Base-by-base conservation (phyloP, 2,888 invertebrate genomes). In the Drosophila fungiperda region DNA sequence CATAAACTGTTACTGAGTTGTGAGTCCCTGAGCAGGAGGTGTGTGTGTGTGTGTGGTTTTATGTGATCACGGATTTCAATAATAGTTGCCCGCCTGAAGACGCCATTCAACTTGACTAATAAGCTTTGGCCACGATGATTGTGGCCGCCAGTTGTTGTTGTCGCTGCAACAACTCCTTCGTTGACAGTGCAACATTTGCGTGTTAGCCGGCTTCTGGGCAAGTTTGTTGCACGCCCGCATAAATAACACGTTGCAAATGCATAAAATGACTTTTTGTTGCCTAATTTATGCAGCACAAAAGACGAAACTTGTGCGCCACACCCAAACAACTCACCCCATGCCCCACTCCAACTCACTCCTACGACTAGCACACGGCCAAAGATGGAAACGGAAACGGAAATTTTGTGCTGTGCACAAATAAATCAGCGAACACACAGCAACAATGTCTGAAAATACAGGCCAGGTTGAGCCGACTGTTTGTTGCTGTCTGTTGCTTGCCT, bases 401-500 rank as follows among this genome's bases (percentile, higher is more conserved):
- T 90, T 88, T 88, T 86, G 88, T 88, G 87, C 89, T 85, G 74
- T 81, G 83, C 80, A 83, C 83, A 90, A 90, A 87, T 90, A 87
- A 87, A 90, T 87, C 87, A 90, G 75, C 80, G 76, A 74, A 68
- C 64, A 68, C 64, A 54, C 78, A 89, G 73, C 77, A 75, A 71
- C 76, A 29, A 40, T 74, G 69, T 50, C 68, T 49, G 63, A 49
- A 78, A 77, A 62, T 23, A 55, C 55, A 67, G 74, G 73, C 76
- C 78, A 83, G 78, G 82, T 78, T 78, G 80, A 55, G 62, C 58
- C 54, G 69, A 42, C 59, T 65, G 42, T 64, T 65, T 66, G 32
- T 61, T 61, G 49, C 59, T 64, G 57, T 57, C 52, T 66, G 33
- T 11, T 33, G 42, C 15, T 33, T 26, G 53, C 45, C 55, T 52